A percentile compares a stretch with the other conserved stretches of the same genome.
Conservation (phyloP, 2,113 vertebrate genomes). For the Lepidothrix coronata region DNA sequence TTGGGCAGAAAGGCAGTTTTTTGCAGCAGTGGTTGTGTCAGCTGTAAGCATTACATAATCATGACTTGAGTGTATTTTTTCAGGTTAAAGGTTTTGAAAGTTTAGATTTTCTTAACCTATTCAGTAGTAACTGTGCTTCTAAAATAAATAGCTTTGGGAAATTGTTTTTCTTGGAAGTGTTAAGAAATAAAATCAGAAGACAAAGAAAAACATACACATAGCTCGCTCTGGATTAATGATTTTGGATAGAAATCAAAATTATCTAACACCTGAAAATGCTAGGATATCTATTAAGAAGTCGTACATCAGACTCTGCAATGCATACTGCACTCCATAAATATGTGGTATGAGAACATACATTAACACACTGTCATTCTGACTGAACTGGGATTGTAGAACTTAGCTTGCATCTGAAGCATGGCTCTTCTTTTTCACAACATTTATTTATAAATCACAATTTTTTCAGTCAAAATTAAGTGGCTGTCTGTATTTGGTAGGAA, state of each 20-base stretch:
- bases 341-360: neutral
- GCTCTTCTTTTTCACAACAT: neutral
- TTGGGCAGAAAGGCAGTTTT: neutral
- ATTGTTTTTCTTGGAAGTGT: neutral
- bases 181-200: neutral
- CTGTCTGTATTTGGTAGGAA: neutral
- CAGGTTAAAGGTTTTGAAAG: neutral
- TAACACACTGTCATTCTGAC: neutral
- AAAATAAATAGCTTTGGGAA: neutral
- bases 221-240: neutral
- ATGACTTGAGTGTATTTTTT: neutral
- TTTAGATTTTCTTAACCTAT: neutral
- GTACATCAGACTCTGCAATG: neutral
- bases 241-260: conserved; percentile 15
- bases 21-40: neutral
- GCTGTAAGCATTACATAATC: neutral
- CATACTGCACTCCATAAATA: neutral
- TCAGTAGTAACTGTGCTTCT: neutral
- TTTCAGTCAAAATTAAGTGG: neutral
- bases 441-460: neutral
- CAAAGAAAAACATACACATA: neutral
- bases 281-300: neutral
- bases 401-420: neutral
- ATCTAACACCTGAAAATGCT: neutral
- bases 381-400: neutral